Conservation (phyloP, 2,888 invertebrate genomes). For the Acrobasis repandana region DNA sequence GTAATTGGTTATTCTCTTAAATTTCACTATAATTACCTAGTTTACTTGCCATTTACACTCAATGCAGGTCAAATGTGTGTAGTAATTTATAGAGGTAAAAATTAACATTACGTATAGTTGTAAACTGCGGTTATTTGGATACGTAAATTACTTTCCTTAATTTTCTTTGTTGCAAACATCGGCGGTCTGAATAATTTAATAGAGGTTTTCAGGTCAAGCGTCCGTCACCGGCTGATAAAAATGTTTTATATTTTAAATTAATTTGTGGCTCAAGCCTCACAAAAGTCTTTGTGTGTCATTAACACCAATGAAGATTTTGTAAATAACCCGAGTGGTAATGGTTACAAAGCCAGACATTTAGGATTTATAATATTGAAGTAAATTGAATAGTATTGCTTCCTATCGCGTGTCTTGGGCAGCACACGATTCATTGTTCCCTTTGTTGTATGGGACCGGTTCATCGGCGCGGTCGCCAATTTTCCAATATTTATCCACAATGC, state of each 20-base stretch:
- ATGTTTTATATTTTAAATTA: background rate
- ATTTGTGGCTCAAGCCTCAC: background rate
- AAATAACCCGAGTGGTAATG: background rate
- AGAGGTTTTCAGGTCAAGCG: conserved; percentile 2
- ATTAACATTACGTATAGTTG: background rate
- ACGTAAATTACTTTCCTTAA: background rate
- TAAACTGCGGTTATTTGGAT: background rate
- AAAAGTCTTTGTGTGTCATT: background rate
- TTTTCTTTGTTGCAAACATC: background rate
- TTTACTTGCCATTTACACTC: background rate
- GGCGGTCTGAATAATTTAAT: too few species aligned
- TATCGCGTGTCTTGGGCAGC: conserved; percentile 22
- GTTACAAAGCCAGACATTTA: background rate
- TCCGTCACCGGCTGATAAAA: conserved; percentile 1
- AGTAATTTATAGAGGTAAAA: background rate
- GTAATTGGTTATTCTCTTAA: background rate
- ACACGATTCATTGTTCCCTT: conserved; percentile 52
- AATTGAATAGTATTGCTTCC: background rate
- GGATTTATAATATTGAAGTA: background rate
- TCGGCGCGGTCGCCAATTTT: conserved; percentile 45
- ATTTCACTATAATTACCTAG: background rate
- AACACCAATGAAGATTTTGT: background rate
- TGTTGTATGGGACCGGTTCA: conserved; percentile 46
- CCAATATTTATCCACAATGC: conserved; percentile 58
- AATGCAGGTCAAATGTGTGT: background rate